These are phyloP conservation scores for Beroe ovata DNA, from an alignment of 37 sponge, comb jelly and placozoan species.

Conservation along the genomic window DNA sequence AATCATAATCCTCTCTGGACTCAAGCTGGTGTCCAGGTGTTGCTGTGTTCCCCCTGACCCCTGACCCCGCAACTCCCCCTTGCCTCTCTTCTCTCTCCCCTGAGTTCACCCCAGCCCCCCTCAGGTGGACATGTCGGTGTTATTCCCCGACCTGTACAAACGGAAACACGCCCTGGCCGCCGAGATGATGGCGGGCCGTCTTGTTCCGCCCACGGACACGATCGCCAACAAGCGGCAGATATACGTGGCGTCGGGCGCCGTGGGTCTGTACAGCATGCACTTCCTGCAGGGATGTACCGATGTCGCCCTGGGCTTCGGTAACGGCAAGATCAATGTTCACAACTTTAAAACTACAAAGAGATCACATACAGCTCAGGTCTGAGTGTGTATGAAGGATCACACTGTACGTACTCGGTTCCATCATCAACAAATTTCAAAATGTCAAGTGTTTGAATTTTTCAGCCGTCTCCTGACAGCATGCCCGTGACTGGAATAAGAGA, in stretches of 20 bases:
- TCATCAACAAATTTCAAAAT: no score
- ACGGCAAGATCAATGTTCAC: constrained; percentile 62
- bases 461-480: constrained; percentile 55
- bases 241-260: constrained; percentile 16
- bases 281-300: neutral
- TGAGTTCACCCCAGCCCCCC: neutral
- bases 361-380: constrained; percentile 21
- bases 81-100: no score
- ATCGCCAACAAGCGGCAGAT: constrained; percentile 31
- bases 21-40: no score
- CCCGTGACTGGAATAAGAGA: constrained; percentile 39
- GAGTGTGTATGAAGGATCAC: no score
- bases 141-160: constrained; percentile 46
- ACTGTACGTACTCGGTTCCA: no score
- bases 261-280: constrained; percentile 57
- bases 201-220: neutral
- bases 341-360: constrained; percentile 26
- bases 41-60: no score
- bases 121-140: constrained; percentile 49
- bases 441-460: no score
- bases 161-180: neutral
- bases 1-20: no score
- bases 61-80: no score
- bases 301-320: constrained; percentile 44
- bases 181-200: constrained; percentile 19